Percentiles rank a stretch among this genome's conserved stretches.
Conservation (phyloP, 2,888 invertebrate genomes). For the Periphyllus acericola region DNA sequence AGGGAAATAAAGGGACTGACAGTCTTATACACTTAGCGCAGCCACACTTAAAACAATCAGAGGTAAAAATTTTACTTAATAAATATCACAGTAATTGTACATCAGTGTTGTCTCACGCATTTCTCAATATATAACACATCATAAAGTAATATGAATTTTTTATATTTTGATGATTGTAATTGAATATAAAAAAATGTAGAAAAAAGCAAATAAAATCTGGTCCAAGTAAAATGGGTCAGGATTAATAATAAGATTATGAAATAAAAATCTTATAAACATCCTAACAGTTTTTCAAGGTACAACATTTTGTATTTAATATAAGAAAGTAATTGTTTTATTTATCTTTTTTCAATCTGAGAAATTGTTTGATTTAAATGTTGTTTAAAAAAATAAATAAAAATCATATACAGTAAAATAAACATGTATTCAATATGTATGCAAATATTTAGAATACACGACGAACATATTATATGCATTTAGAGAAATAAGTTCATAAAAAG, state of each 20-base stretch:
- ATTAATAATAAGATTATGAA: constrained; percentile 16
- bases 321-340: background rate
- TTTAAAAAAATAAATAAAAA: background rate
- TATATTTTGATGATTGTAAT: constrained; percentile 26
- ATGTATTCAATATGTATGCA: background rate
- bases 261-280: background rate
- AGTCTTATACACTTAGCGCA: constrained; percentile 53
- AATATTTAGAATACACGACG: background rate
- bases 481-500: background rate
- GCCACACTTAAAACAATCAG: constrained; percentile 45
- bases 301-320: background rate
- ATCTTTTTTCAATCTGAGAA: background rate
- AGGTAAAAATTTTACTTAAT: constrained; percentile 57
- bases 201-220: constrained; percentile 29
- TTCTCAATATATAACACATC: constrained; percentile 18
- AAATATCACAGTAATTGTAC: constrained; percentile 61
- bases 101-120: constrained; percentile 47
- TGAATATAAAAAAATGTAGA: constrained; percentile 30
- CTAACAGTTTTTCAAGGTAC: background rate
- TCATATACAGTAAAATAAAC: background rate
- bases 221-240: background rate
- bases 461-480: background rate
- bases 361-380: background rate
- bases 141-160: constrained; percentile 30
- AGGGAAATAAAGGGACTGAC: constrained; percentile 9